phyloP scores from a whole-genome alignment of 2,797 vertebrate species.

The Tapera naevia region DNA sequence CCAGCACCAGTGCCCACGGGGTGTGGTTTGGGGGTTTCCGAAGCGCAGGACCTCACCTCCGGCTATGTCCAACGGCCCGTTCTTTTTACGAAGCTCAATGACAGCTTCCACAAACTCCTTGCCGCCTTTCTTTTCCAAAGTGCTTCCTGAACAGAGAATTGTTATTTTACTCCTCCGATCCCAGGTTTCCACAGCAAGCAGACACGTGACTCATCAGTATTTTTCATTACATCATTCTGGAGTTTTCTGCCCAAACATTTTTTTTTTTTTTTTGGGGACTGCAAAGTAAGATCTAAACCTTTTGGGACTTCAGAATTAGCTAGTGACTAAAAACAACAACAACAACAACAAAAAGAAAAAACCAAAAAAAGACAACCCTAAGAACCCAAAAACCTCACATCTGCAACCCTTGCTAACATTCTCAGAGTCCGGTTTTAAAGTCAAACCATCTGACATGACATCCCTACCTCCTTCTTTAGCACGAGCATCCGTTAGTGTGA shows the following conservation, averaged over 20 bases:
- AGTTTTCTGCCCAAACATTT: conserved; percentile 65
- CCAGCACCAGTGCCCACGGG: accelerated
- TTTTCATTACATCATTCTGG: conserved; percentile 31
- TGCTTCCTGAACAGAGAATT: conserved; percentile 83
- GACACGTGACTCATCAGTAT: not conserved
- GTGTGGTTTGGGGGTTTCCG: accelerated
- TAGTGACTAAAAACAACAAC: conserved; percentile 58
- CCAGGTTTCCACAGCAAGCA: conserved; percentile 16
- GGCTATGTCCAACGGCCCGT: conserved; percentile 92
- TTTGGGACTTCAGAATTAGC: conserved; percentile 69
- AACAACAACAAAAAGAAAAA: conserved; percentile 53
- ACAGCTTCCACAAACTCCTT: conserved; percentile 94
- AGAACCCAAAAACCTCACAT: conserved; percentile 48
- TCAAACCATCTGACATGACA: conserved; percentile 4
- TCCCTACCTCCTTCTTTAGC: conserved; percentile 49
- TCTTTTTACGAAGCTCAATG: conserved; percentile 93
- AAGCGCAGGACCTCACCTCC: conserved; percentile 82
- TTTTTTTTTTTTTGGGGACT: conserved; percentile 57
- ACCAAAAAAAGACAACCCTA: conserved; percentile 55
- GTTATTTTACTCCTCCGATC: conserved; percentile 34
- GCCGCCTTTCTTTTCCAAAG: conserved; percentile 96
- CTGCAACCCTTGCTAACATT: conserved; percentile 7
- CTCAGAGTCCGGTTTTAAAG: not conserved
- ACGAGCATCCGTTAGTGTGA: not conserved
- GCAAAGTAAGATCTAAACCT: conserved; percentile 80